Evolutionary conservation across 2,888 invertebrate genomes (phyloP), one percentile per base, ranked within the genome.

Genomic region (Chalcis sispes): DNA sequence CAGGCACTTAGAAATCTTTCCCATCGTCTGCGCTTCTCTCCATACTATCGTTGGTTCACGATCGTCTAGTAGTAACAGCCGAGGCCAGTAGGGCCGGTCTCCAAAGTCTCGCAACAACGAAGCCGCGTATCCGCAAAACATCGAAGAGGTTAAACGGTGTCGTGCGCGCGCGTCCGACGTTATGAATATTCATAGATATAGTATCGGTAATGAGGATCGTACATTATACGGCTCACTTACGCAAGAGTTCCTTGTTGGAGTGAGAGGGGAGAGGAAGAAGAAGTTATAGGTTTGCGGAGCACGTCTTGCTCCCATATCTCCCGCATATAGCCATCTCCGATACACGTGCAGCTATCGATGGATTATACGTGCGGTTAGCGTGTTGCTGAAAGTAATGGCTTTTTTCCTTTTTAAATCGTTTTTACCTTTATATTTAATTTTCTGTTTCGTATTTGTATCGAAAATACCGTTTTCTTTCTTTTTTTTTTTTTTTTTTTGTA

Each of bases 101-200:
- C 10, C 36, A 10, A 36, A 36, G 36, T 36, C 36, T 36, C n/a
- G 36, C 10, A 7, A 7, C 10, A 36, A 36, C 4, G 36, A 69
- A 18, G 20, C 15, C 40, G 36, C 54, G 27, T 20, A 20, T 20
- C 48, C 48, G 40, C 72, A 40, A 77, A 72, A 62, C 64, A 64
- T 46, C 54, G 48, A 29, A 46, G 36, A 46, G 50, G 58, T 69
- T 72, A 69, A 72, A 69, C 69, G 72, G 25, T 36, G 50, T 50
- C 52, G 29, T 18, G 13, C 10, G n/a, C 48, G 23, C 52, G 29
- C 18, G 13, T 10, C 10, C 48, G 23, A 13, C 46, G 50, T 72
- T 62, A 62, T 77, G 77, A 77, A 77, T 77, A 77, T 77, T 69
- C 77, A 73, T 72, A 40, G 15, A 52, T 29, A 27, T 52, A 61